A percentile compares a stretch with the other conserved stretches of the same genome.
These are phyloP conservation scores for Stichopus chloronotus DNA, from an alignment of 35 echinoderm and acorn worm genomes.

Conservation along the genomic window DNA sequence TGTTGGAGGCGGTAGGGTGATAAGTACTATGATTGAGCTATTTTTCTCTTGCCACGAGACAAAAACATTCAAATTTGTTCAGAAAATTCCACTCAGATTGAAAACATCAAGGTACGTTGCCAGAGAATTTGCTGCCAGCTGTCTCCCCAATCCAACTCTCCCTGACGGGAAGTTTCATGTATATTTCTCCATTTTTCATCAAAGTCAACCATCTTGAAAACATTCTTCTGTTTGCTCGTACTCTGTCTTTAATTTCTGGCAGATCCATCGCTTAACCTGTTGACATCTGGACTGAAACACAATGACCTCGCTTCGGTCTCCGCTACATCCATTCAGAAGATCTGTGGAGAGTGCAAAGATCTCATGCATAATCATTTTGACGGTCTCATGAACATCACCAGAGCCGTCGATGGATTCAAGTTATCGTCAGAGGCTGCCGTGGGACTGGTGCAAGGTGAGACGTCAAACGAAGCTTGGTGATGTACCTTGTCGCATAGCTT, in stretches of 20 bases:
- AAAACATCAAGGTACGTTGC: too few species aligned
- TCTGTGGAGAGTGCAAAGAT: slow-evolving; percentile 76
- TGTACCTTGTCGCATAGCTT: not conserved
- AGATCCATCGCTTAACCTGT: slow-evolving; percentile 82
- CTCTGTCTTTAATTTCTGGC: not conserved
- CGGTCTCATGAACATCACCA: slow-evolving; percentile 86
- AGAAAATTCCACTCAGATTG: too few species aligned
- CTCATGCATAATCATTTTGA: slow-evolving; percentile 88
- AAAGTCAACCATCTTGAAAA: too few species aligned
- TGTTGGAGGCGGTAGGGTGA: too few species aligned
- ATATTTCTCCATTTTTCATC: too few species aligned
- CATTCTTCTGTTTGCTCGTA: not conserved
- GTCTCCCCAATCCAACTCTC: too few species aligned
- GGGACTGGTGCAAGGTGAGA: slow-evolving; percentile 90
- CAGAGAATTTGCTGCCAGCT: too few species aligned
- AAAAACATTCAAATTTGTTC: too few species aligned
- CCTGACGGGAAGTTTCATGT: too few species aligned
- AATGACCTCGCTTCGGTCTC: slow-evolving; percentile 73
- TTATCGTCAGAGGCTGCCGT: slow-evolving; percentile 84
- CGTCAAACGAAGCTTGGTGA: not conserved
- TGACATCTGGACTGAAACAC: slow-evolving; percentile 69
- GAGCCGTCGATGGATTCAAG: slow-evolving; percentile 89
- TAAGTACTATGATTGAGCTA: too few species aligned
- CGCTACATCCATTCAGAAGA: slow-evolving; percentile 82
- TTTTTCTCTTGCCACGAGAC: too few species aligned